These are phyloP conservation scores for Stegodyphus mimosarum DNA, from an alignment of 1,140 invertebrate genomes.

Conservation along the genomic window DNA sequence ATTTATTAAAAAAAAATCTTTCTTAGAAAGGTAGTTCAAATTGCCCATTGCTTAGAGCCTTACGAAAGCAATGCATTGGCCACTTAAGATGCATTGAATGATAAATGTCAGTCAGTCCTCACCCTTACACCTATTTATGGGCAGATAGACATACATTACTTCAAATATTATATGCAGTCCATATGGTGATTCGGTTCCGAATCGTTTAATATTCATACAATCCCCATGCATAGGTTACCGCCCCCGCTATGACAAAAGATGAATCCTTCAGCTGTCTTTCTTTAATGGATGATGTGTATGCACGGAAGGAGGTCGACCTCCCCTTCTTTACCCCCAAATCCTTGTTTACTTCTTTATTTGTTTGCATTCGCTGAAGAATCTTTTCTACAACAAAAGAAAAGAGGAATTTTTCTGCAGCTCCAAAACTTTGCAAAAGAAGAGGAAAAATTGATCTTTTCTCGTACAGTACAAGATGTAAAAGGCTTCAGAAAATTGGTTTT, in stretches of 20 bases:
- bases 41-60: no score
- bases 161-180: no score
- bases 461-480: not conserved
- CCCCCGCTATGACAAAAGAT: conserved; percentile 48
- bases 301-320: conserved; percentile 25
- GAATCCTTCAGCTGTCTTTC: conserved; percentile 31
- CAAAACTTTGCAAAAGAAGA: conserved; percentile 13
- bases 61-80: no score
- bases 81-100: no score
- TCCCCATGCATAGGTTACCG: conserved; percentile 16
- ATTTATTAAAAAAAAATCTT: no score
- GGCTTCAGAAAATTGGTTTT: no score
- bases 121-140: not conserved
- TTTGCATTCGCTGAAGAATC: conserved; percentile 29
- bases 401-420: conserved; percentile 14
- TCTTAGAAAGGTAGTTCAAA: no score
- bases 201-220: conserved; percentile 38
- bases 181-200: no score
- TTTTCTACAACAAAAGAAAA: conserved; percentile 23
- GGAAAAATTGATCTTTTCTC: not conserved
- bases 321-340: not conserved
- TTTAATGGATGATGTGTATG: conserved; percentile 46
- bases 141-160: no score
- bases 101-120: no score
- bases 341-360: conserved; percentile 47